Base-by-base conservation (phyloP, 1,140 invertebrate genomes). In the Trichoplusia ni region DNA sequence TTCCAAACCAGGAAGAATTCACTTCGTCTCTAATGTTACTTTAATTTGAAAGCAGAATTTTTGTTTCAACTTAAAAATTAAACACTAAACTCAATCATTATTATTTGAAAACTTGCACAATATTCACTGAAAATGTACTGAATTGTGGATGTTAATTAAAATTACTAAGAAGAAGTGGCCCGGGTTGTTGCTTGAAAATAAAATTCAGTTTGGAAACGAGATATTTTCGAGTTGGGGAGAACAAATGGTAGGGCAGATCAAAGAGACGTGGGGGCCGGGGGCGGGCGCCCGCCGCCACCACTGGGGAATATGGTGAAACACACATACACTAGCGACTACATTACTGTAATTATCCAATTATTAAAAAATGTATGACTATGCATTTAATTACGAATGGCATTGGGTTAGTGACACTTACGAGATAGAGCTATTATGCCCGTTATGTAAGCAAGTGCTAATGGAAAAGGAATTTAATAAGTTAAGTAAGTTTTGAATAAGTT, bases 331-430 rank as follows among this genome's bases (percentile, higher is more conserved):
- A 73, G 58, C 73, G 65, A 75, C 73, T 82, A 85, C 82, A 86
- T 88, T 85, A 87, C 79, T 77, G 77, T 89, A 86, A 88, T 88
- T 89, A 89, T 84, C 74, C 74, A 83, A 86, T 83, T 81, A 84
- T 70, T 68, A 64, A 72, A 60, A 60, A 46, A 59, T 44, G 54
- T 58, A 58, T 42, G 23, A 42, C 33, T 54, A 54, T 54, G 54
- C 54, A 58, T 40, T 58, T 38, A 27, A 58, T 58, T 58, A 58
- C 37, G 11, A 44, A n/a, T n/a, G 37, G 7, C 44, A 38, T 58
- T 58, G 33, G 33, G 33, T 29, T 58, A 53, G 31, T 16, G 54
- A 44, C 54, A 58, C 35, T 18, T 13, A 19, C 25, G 27, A 53
- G 49, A 53, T 53, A 53, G 35, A 21, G 25, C 21, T 49, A 16